Conservation (phyloP, 2,888 invertebrate genomes). For the Tinea trinotella region DNA sequence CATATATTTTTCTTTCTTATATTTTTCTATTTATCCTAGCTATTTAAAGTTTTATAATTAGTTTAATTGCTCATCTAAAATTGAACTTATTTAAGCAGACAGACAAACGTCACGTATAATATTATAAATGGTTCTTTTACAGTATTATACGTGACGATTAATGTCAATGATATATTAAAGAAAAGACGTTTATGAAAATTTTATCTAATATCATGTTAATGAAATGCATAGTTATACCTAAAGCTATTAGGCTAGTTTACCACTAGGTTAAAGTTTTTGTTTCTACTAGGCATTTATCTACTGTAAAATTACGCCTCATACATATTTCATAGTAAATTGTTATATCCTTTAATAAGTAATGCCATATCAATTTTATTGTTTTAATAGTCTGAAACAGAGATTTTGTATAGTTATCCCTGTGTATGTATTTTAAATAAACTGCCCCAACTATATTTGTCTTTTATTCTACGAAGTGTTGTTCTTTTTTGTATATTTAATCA, state of each 20-base stretch:
- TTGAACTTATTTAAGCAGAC: too few relatives aligned
- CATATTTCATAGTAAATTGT: not conserved
- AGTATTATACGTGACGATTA: too few relatives aligned
- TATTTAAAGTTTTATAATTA: not conserved
- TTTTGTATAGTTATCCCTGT: constrained; percentile 59
- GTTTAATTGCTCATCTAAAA: too few relatives aligned
- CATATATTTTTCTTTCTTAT: too few relatives aligned
- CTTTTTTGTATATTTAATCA: too few relatives aligned
- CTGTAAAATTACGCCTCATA: not conserved
- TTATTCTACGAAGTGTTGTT: too few relatives aligned
- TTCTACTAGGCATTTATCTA: not conserved
- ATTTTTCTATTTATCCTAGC: not conserved
- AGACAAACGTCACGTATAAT: too few relatives aligned
- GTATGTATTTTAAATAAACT: constrained; percentile 61
- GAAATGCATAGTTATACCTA: too few relatives aligned
- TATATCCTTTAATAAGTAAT: constrained; percentile 27
- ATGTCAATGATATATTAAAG: too few relatives aligned
- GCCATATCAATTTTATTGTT: constrained; percentile 66
- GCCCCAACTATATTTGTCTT: constrained; percentile 42
- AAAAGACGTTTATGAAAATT: too few relatives aligned
- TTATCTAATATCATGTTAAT: too few relatives aligned
- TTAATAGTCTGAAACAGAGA: constrained; percentile 59
- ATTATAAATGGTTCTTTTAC: too few relatives aligned
- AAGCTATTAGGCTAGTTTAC: not conserved
- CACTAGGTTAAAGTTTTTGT: not conserved